A percentile compares a stretch with the other conserved stretches of the same genome.
Conservation (phyloP, 2,113 vertebrate species). For the Pseudois nayaur region DNA sequence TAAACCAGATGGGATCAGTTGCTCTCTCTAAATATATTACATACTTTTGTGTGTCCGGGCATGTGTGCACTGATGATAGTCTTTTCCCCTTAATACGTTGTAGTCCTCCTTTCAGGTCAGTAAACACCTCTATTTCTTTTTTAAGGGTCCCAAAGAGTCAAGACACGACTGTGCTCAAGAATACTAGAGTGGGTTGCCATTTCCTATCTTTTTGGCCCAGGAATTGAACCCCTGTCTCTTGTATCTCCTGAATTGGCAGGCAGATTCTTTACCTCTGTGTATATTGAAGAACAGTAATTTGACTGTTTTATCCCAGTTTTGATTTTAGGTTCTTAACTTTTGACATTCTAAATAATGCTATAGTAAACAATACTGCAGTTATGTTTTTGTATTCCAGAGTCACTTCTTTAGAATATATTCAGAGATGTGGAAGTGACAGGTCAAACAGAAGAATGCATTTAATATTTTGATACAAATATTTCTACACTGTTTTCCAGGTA, state of each 20-base stretch:
- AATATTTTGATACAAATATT: not conserved
- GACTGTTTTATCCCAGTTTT: not conserved
- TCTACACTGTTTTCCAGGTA: not conserved
- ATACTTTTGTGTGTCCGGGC: not conserved
- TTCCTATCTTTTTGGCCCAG: not conserved
- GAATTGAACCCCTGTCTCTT: not conserved
- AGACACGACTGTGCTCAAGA: not conserved
- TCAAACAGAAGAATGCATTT: not conserved
- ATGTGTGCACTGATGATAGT: not conserved
- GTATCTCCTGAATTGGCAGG: not conserved
- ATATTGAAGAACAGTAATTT: not conserved
- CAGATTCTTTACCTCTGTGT: not conserved
- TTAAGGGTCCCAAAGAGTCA: not conserved
- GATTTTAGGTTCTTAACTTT: not conserved
- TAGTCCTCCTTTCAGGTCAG: not conserved
- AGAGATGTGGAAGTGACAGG: not conserved
- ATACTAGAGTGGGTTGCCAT: not conserved
- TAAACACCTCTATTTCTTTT: not conserved
- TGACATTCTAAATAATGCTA: not conserved
- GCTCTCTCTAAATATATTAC: not conserved
- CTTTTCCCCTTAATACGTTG: not conserved
- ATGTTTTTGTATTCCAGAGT: not conserved
- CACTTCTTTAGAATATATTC: not conserved
- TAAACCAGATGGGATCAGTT: not conserved
- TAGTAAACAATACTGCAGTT: not conserved